Base-by-base conservation (phyloP, 2,113 vertebrate genomes). In the Maccullochella peelii region DNA sequence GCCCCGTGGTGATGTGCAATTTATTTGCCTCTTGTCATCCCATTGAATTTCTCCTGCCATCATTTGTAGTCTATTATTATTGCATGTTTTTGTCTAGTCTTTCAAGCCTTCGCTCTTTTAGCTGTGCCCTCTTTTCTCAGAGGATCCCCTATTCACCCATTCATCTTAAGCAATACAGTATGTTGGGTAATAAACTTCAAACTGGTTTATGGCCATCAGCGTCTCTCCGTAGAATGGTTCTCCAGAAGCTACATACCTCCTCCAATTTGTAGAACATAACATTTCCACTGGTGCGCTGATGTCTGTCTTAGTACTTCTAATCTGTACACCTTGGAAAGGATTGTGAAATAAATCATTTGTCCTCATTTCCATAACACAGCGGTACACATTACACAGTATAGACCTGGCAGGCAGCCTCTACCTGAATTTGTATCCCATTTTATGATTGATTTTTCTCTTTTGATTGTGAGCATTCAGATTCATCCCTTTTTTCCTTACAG, bases 21-120 rank as follows among this genome's bases (percentile, higher is more conserved):
- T 85, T 89, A 79, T 82, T 79, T 78, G 38, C 76, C 70, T 86
- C 75, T 69, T 63, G 47, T 82, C 52, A 33, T 55, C 42, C 67
- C 33, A 62, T 52, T 82, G 72, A 90, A 73, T 89, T 79, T 75
- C 59, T 38, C 33, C 75, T 74, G 61, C 30, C 30, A 40, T 79
- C 44, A 63, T 86, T 88, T 82, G 62, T 69, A 16, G 20, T 68
- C 57, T 67, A 47, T 77, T 71, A 59, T 78, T 80, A 76, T 79
- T 73, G 12, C 4, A 4, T 23, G n/a, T 66, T 38, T 81, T 33
- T 89, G 44, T 71, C 57, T 52, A n/a, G 16, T 38, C n/a, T 57
- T 85, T 27, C n/a, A 14, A 5, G 8, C 14, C 11, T 49, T 52
- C 33, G 1, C 30, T 77, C 23, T 57, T 36, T 55, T 21, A 59